phyloP scores from a whole-genome alignment of 2,888 invertebrate genomes.

The Troides helena region DNA sequence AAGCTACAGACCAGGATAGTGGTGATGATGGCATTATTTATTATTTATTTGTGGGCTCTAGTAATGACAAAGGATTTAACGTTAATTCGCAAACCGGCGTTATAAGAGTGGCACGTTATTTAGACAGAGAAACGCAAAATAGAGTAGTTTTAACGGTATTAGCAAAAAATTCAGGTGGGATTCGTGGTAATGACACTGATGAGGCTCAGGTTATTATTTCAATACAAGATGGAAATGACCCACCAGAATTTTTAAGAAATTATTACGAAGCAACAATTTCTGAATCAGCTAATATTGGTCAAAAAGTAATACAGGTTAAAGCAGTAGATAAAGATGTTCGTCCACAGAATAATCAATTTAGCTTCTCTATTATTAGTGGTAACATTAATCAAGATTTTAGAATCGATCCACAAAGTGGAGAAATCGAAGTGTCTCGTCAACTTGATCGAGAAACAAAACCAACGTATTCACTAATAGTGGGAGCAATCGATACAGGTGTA shows the following conservation, averaged over 20 bases:
- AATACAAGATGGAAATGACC: conserved; percentile 97
- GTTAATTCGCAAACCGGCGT: conserved; percentile 92
- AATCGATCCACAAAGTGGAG: conserved; percentile 91
- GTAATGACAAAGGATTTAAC: conserved; percentile 94
- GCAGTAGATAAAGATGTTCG: conserved; percentile 95
- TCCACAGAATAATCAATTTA: conserved; percentile 94
- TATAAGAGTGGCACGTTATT: conserved; percentile 89
- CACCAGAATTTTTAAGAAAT: conserved; percentile 92
- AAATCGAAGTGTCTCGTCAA: conserved; percentile 86
- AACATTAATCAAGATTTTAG: conserved; percentile 91
- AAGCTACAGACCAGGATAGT: conserved; percentile 93
- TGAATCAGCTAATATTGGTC: conserved; percentile 88
- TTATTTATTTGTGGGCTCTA: conserved; percentile 95
- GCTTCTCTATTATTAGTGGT: conserved; percentile 92
- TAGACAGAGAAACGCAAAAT: conserved; percentile 93
- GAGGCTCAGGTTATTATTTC: conserved; percentile 96
- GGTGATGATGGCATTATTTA: conserved; percentile 93
- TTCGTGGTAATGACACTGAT: conserved; percentile 96
- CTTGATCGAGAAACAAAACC: conserved; percentile 91
- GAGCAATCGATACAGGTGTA: conserved; percentile 92
- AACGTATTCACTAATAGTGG: conserved; percentile 87
- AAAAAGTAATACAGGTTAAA: conserved; percentile 87
- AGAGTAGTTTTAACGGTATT: conserved; percentile 93
- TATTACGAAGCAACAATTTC: conserved; percentile 89
- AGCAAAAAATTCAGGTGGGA: conserved; percentile 96